Conservation (phyloP, 2,797 vertebrate genomes). For the Nannoperca australis region DNA sequence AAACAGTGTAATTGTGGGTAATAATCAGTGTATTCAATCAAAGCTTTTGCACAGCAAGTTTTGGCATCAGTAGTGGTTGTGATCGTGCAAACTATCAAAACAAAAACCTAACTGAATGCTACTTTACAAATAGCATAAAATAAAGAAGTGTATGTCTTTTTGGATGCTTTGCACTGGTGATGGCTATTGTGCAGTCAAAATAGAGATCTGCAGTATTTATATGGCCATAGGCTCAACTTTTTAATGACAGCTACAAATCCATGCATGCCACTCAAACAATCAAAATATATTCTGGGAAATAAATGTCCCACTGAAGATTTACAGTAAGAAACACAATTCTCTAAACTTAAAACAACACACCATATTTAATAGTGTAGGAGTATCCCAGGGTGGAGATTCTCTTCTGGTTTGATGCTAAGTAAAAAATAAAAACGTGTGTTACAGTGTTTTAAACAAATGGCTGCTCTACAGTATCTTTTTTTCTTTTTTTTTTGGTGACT, state of each 20-base stretch:
- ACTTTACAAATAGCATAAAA: not conserved
- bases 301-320: not conserved
- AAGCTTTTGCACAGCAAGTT: not conserved
- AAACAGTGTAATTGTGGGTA: constrained; percentile 2
- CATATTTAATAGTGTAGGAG: not conserved
- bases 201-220: not conserved
- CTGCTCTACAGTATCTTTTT: not conserved
- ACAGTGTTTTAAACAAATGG: constrained; percentile 3
- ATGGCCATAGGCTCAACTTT: not conserved
- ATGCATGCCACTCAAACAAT: not conserved
- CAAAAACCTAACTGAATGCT: not conserved
- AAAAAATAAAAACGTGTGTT: not conserved
- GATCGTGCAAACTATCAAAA: constrained; percentile 8
- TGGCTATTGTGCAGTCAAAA: not conserved
- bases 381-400: not conserved
- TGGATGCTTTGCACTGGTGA: not conserved
- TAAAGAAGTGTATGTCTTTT: not conserved
- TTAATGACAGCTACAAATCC: not conserved
- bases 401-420: constrained; percentile 10
- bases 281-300: not conserved
- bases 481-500: not conserved
- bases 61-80: not conserved
- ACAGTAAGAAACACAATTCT: not conserved
- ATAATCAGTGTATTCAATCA: not conserved
- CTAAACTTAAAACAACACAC: not conserved